These are phyloP conservation scores for Ptychoptera albimana DNA, from an alignment of 2,888 invertebrate genomes.

Conservation along the genomic window DNA sequence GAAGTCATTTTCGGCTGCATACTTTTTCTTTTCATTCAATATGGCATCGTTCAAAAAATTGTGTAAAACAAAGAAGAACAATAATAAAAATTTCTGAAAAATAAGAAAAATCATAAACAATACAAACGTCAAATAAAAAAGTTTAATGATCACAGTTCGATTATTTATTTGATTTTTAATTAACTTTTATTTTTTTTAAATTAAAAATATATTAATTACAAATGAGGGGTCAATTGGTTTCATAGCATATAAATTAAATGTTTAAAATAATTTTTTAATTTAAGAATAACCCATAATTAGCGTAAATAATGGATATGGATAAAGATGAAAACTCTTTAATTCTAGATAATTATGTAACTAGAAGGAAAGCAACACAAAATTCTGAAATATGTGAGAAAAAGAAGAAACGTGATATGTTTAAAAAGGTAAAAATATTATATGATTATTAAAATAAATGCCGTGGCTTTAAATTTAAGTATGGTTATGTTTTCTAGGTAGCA, in stretches of 20 bases:
- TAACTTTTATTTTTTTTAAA: too few species aligned
- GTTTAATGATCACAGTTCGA: too few species aligned
- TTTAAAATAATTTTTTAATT: too few species aligned
- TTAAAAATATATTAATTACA: too few species aligned
- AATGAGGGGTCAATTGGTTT: too few species aligned
- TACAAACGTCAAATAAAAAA: conserved; percentile 1
- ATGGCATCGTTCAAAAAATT: too few species aligned
- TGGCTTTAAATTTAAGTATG: not conserved
- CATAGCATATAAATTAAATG: too few species aligned
- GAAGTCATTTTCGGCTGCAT: conserved; percentile 19
- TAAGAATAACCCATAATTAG: not conserved
- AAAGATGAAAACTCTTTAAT: conserved; percentile 5
- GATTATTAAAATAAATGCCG: not conserved
- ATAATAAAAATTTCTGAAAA: not conserved
- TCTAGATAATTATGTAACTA: conserved; percentile 1
- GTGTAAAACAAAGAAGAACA: too few species aligned
- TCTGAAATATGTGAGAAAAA: conserved; percentile 18
- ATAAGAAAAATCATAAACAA: not conserved
- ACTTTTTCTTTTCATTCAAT: not conserved
- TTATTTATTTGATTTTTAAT: too few species aligned
- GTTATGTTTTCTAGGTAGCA: conserved; percentile 36
- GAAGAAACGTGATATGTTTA: conserved; percentile 25
- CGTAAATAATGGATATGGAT: conserved; percentile 5
- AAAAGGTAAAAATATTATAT: conserved; percentile 16
- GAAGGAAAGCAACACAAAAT: conserved; percentile 3